Evolutionary conservation across 2,888 invertebrate species (phyloP).

Genomic region (Apamea crenata): DNA sequence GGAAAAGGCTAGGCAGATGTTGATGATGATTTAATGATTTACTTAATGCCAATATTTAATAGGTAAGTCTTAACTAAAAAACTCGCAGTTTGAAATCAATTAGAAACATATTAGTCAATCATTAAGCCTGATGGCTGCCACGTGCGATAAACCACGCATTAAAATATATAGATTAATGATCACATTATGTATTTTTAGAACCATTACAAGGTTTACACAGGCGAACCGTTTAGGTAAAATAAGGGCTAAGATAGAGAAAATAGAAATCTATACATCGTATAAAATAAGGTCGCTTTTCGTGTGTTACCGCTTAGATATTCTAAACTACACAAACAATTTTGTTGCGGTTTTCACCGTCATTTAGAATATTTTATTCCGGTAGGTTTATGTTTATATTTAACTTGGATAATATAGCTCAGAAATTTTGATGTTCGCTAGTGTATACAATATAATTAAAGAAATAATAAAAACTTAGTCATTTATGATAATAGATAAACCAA

Average conservation of each 20-base stretch:
- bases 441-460: no score
- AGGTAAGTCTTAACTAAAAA: constrained; percentile 17
- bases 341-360: no score
- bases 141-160: constrained; percentile 41
- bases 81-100: constrained; percentile 40
- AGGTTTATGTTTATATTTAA: no score
- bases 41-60: neutral
- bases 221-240: neutral
- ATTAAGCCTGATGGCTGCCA: constrained; percentile 30
- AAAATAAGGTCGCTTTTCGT: no score
- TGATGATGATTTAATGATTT: no score
- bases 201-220: neutral
- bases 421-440: no score
- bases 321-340: no score
- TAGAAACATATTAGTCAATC: constrained; percentile 35
- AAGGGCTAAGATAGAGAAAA: neutral
- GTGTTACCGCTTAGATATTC: no score
- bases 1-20: no score
- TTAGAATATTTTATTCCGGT: no score
- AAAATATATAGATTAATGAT: constrained; percentile 27
- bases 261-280: neutral
- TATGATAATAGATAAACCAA: neutral
- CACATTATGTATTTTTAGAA: neutral
- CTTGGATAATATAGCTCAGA: no score
- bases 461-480: neutral